phyloP scores from a whole-genome alignment of 2,113 vertebrate genomes.

The Crypturellus undulatus region DNA sequence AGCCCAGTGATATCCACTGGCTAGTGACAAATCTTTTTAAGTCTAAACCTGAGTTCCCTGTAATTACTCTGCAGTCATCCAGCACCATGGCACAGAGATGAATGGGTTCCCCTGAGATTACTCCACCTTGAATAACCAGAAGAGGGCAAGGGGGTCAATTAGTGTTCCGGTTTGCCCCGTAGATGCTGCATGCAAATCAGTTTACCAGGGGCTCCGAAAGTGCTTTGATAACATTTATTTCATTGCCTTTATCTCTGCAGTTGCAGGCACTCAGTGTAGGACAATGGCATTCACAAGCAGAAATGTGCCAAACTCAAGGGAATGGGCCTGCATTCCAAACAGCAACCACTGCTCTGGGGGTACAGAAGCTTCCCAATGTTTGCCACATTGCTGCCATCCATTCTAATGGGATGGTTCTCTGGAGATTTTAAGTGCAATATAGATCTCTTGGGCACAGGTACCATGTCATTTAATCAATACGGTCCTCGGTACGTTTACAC shows the following conservation, averaged over 20 bases:
- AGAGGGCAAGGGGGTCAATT: conserved; percentile 73
- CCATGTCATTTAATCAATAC: neutral
- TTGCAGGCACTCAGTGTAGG: conserved; percentile 40
- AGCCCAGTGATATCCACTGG: conserved; percentile 57
- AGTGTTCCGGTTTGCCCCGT: conserved; percentile 68
- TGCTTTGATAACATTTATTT: conserved; percentile 52
- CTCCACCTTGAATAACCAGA: conserved; percentile 75
- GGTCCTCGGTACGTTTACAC: neutral
- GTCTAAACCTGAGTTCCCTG: conserved; percentile 67
- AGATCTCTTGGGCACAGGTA: neutral
- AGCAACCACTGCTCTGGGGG: neutral
- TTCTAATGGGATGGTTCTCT: neutral
- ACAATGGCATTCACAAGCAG: conserved; percentile 29
- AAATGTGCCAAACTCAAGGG: neutral
- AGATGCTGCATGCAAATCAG: conserved; percentile 75
- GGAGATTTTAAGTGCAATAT: neutral
- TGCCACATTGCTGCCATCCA: neutral
- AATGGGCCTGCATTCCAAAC: neutral
- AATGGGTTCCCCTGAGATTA: conserved; percentile 69
- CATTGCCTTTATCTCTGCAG: conserved; percentile 52
- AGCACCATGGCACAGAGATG: conserved; percentile 54
- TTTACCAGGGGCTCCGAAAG: conserved; percentile 54
- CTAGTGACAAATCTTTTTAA: conserved; percentile 75
- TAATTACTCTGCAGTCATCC: conserved; percentile 75
- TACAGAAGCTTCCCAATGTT: neutral